These are phyloP conservation scores for Adelphocoris suturalis DNA, from an alignment of 2,888 invertebrate genomes.

Conservation along the genomic window DNA sequence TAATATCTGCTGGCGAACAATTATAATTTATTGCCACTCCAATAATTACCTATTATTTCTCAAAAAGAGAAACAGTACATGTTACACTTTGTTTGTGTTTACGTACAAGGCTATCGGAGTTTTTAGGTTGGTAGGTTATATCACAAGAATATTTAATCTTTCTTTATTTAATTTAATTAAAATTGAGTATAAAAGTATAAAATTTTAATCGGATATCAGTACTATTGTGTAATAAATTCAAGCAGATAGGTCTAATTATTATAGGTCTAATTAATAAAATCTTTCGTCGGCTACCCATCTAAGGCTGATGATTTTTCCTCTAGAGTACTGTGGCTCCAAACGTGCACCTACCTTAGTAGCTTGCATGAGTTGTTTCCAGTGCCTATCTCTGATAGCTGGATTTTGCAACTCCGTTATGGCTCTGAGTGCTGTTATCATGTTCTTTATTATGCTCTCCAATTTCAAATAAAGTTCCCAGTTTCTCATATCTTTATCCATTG, in stretches of 20 bases:
- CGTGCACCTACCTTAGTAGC: constrained; percentile 87
- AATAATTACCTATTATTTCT: too few relatives aligned
- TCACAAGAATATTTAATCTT: not conserved
- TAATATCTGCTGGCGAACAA: not conserved
- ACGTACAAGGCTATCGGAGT: too few relatives aligned
- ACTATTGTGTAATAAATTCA: not conserved
- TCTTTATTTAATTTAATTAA: not conserved
- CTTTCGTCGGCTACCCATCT: constrained; percentile 29
- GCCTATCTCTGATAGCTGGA: constrained; percentile 94
- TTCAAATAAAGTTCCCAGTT: constrained; percentile 89
- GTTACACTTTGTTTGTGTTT: too few relatives aligned
- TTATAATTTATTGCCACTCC: too few relatives aligned
- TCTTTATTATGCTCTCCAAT: constrained; percentile 90
- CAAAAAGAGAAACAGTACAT: too few relatives aligned
- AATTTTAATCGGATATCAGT: not conserved
- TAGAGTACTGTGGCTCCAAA: constrained; percentile 37
- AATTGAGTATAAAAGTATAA: not conserved
- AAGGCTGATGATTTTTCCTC: not conserved
- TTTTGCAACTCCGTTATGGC: constrained; percentile 97
- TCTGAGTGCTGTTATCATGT: constrained; percentile 94
- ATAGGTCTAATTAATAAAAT: constrained; percentile 5
- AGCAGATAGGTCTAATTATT: not conserved
- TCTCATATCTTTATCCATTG: constrained; percentile 83
- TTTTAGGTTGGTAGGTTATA: not conserved
- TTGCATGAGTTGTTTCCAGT: constrained; percentile 96